Conservation (phyloP, 2,113 vertebrate species). For the Martes martes region DNA sequence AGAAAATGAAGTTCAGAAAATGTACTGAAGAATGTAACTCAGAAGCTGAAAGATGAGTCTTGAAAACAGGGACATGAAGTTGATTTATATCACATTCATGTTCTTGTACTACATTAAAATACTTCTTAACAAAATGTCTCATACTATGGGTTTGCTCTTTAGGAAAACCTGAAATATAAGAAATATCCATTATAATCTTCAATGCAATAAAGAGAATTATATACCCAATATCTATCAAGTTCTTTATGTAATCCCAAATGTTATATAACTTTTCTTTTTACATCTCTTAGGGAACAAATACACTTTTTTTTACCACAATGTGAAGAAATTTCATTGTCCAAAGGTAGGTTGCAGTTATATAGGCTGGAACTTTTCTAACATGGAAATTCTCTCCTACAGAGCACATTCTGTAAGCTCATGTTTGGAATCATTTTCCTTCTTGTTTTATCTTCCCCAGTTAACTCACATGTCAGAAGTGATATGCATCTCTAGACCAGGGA, state of each 20-base stretch:
- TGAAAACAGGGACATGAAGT: neutral
- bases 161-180: neutral
- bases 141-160: neutral
- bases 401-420: neutral
- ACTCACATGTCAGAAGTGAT: neutral
- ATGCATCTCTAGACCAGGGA: neutral
- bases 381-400: neutral
- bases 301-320: neutral
- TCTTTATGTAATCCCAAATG: neutral
- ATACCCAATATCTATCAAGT: neutral
- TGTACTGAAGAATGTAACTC: constrained; percentile 8
- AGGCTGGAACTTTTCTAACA: neutral
- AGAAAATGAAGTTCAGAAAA: constrained; percentile 18
- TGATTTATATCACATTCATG: constrained; percentile 5
- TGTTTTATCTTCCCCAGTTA: neutral
- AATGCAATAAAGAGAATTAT: neutral
- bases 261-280: neutral
- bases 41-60: constrained; percentile 31
- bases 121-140: constrained; percentile 20
- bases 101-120: neutral
- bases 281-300: neutral
- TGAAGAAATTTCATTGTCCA: neutral
- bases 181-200: neutral
- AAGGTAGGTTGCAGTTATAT: neutral
- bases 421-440: neutral